Base-by-base conservation (phyloP, 1,140 invertebrate species). In the Alviniconcha marisindica region DNA sequence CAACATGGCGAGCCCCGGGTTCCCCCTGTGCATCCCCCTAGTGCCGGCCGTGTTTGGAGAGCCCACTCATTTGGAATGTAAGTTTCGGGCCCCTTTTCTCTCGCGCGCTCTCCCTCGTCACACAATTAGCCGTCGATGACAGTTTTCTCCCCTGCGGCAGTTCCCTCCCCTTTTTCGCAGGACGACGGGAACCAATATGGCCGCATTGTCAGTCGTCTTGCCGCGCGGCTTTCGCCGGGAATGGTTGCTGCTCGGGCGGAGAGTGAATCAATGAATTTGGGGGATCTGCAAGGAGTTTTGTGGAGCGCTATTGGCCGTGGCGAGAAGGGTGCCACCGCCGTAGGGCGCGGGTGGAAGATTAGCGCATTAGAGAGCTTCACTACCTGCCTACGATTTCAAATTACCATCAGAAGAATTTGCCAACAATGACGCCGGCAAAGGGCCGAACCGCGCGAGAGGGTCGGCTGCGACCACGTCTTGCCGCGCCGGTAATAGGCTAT, bases 301-400 rank as follows among this genome's bases (percentile, higher is more conserved):
- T 36, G 33, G 76, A 54, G 21, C 24, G 14, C 31, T 51, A 77
- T n/a, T n/a, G 76, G 73, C 44, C 36, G 51, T 51, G 28, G 14
- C 42, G 56, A 31, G 28, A 56, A 40, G 18, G 78, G 3, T 63
- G 14, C 33, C 24, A 18, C 56, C 2, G 3, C 56, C 31, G 66
- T 42, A 14, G 71, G 31, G 44, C 42, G 42, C 14, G 40, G 73
- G 21, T 24, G 18, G 48, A 38, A 83, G 81, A 83, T 83, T 83
- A 83, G 81, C 73, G 81, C 51, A 83, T 83, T 83, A 83, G 73
- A 77, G 51, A 54, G 28, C 33, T 44, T 44, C 51, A 36, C 63
- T 84, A 84, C 83, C 83, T 84, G 83, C 66, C 48, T 80, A 44
- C 60, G 54, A 79, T 84, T 84, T 84, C 83, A 84, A 80, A 84